A percentile compares a stretch with the other conserved stretches of the same genome.
Evolutionary conservation across 2,113 vertebrate species (phyloP).

Genomic region (Ptilonorhynchus violaceus): DNA sequence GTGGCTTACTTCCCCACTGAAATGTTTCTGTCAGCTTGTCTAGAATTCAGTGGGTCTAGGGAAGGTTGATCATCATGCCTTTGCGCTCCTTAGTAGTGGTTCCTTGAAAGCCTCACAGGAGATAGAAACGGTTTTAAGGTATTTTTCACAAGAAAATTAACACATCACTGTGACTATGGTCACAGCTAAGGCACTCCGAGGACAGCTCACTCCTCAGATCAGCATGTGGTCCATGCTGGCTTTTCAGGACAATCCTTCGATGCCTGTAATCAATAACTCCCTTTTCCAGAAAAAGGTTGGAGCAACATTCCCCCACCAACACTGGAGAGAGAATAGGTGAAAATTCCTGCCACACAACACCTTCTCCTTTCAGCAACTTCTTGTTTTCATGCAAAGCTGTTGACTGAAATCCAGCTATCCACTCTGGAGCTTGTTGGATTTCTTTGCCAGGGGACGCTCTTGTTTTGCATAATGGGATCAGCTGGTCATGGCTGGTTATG

Average conservation of each 20-base stretch:
- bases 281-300: not conserved
- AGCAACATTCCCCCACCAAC: accelerated
- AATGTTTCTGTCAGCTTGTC: not conserved
- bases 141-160: not conserved
- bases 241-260: not conserved
- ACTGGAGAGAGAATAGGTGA: not conserved
- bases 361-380: not conserved
- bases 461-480: conserved; percentile 42
- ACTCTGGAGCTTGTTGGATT: not conserved
- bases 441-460: conserved; percentile 18
- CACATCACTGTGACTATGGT: not conserved
- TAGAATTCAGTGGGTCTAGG: not conserved
- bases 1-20: not conserved
- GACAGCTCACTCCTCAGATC: not conserved
- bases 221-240: not conserved
- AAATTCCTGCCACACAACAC: not conserved
- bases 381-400: not conserved
- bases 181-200: not conserved
- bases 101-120: not conserved
- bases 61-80: not conserved
- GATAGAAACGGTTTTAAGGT: not conserved
- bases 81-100: not conserved
- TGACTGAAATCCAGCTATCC: not conserved
- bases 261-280: not conserved
- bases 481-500: conserved; percentile 42